A percentile compares a stretch with the other conserved stretches of the same genome.
Conservation (phyloP, 1,140 invertebrate genomes). For the Telenomus remus region DNA sequence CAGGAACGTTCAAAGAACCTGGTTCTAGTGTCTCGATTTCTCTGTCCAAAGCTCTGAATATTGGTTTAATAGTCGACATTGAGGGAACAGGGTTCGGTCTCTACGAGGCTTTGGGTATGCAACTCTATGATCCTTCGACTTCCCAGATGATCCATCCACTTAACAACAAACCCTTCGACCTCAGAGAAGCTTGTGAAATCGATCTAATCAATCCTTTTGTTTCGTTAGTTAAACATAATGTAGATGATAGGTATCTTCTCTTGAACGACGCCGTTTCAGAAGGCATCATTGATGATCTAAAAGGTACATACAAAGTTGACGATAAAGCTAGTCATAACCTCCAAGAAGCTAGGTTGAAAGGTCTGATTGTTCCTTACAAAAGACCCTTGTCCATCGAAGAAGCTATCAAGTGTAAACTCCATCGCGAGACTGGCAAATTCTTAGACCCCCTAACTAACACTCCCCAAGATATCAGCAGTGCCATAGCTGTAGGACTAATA, state of each 20-base stretch:
- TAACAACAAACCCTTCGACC: conserved; percentile 83
- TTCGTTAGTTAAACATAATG: conserved; percentile 86
- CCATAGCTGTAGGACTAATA: conserved; percentile 83
- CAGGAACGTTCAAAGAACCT: conserved; percentile 86
- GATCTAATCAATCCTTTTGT: conserved; percentile 88
- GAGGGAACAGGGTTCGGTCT: conserved; percentile 87
- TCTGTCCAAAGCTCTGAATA: conserved; percentile 82
- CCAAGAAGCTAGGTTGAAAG: conserved; percentile 82
- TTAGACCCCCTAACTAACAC: conserved; percentile 84
- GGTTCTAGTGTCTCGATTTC: conserved; percentile 80
- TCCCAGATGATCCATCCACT: conserved; percentile 88
- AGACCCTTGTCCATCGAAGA: conserved; percentile 85
- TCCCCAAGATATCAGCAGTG: conserved; percentile 82
- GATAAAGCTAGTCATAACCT: conserved; percentile 80
- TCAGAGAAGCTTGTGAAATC: conserved; percentile 86
- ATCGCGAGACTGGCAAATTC: conserved; percentile 87
- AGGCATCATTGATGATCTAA: conserved; percentile 83
- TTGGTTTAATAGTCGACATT: conserved; percentile 89
- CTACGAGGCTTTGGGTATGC: conserved; percentile 88
- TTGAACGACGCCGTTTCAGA: conserved; percentile 85
- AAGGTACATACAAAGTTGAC: conserved; percentile 82
- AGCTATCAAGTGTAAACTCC: conserved; percentile 84
- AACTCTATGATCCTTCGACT: conserved; percentile 84
- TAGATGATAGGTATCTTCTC: conserved; percentile 82
- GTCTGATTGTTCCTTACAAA: conserved; percentile 84